These are phyloP conservation scores for Xanthorhoe spadicearia DNA, from an alignment of 2,888 invertebrate genomes.

Conservation along the genomic window DNA sequence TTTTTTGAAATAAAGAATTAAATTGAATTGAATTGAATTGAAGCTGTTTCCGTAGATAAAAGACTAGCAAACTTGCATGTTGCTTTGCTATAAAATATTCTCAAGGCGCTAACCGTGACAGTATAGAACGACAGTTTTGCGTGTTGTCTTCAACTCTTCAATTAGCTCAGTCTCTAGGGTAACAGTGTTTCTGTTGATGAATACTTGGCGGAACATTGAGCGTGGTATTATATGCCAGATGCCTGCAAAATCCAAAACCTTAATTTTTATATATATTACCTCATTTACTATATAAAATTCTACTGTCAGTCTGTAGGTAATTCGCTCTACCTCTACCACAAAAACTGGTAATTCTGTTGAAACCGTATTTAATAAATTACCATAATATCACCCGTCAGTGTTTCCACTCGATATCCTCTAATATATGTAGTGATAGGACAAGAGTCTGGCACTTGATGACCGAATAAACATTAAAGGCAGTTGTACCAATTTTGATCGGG, in stretches of 20 bases:
- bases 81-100: slow-evolving; percentile 15
- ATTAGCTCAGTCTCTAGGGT: slow-evolving; percentile 51
- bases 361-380: too few relatives aligned
- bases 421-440: too few relatives aligned
- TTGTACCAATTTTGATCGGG: slow-evolving; percentile 61
- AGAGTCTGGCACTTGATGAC: too few relatives aligned
- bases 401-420: too few relatives aligned
- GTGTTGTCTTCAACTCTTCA: slow-evolving; percentile 56
- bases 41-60: not conserved
- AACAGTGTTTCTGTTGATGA: slow-evolving; percentile 48
- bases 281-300: too few relatives aligned
- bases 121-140: slow-evolving; percentile 63
- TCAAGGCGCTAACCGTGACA: slow-evolving; percentile 64
- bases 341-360: too few relatives aligned
- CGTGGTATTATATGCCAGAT: slow-evolving; percentile 73
- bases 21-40: too few relatives aligned
- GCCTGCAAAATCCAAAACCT: slow-evolving; percentile 51
- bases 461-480: not conserved
- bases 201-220: slow-evolving; percentile 58
- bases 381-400: too few relatives aligned
- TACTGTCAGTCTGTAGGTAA: too few relatives aligned
- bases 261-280: too few relatives aligned
- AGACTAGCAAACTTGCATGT: not conserved
- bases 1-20: too few relatives aligned
- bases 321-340: too few relatives aligned